Conservation (phyloP, 2,888 invertebrate species). For the Dyspetes luteomarginatus region DNA sequence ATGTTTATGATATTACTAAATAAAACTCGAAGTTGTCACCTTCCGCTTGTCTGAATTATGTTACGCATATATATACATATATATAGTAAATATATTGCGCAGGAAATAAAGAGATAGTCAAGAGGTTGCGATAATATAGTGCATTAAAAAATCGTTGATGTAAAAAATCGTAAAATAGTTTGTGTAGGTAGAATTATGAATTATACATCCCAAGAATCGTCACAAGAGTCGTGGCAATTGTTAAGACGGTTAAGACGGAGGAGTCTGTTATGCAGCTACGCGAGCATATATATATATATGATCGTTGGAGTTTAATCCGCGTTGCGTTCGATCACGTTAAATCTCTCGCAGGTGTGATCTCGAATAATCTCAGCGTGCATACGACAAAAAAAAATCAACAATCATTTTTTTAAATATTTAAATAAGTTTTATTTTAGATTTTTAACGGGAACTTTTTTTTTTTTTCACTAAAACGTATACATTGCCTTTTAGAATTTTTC, state of each 20-base stretch:
- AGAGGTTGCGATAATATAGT: constrained; percentile 9
- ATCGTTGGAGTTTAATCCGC: background rate
- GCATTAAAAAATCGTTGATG: constrained; percentile 58
- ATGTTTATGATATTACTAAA: too few relatives aligned
- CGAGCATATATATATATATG: background rate
- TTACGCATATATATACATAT: background rate
- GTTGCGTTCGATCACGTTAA: background rate
- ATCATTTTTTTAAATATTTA: too few relatives aligned
- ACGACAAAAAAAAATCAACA: background rate
- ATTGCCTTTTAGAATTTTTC: too few relatives aligned
- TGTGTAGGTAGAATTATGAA: constrained; percentile 74
- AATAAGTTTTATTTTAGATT: too few relatives aligned
- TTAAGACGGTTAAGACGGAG: constrained; percentile 20
- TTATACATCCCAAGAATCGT: constrained; percentile 70
- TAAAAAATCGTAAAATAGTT: too few relatives aligned
- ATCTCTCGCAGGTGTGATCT: background rate
- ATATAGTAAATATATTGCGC: background rate
- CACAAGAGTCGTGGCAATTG: constrained; percentile 25
- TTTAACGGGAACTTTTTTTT: too few relatives aligned
- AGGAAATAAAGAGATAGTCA: background rate
- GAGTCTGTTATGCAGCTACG: constrained; percentile 6
- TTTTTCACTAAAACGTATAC: too few relatives aligned
- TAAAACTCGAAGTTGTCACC: constrained; percentile 15
- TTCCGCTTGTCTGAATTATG: constrained; percentile 36
- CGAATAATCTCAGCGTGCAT: background rate